Base-by-base conservation (phyloP, 1,140 invertebrate species). In the Magallana angulata region DNA sequence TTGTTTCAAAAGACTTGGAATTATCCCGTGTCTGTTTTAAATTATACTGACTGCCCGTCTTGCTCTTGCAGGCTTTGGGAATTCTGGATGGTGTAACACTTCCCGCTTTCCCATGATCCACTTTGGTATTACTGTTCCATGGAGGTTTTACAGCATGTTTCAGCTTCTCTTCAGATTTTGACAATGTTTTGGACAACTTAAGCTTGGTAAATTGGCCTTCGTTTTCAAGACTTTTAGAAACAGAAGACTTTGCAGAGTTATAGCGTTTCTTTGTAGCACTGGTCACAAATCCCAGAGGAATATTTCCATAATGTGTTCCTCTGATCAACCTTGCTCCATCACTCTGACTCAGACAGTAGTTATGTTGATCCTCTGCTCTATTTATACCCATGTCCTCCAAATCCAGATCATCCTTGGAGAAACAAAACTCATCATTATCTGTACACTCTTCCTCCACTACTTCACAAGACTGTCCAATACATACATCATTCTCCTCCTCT, bases 51-150 rank as follows among this genome's bases (percentile, higher is more conserved):
- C 68, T 71, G 7, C 18, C 24, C 11, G 24, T 30, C 12, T 71
- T 71, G 36, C 8, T 30, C 36, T 71, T 71, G 24, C 8, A 71
- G 24, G 68, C 68, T 71, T 71, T 71, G 24, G 68, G 68, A 7
- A 71, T 71, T 71, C 68, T 71, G 8, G 68, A 30, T 9, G 68
- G 68, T 24, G 68, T 71, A 71, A 71, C 12, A 30, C 36, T 71
- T 30, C 24, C 68, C 30, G 68, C 7, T 24, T 71, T 71, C 68
- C 24, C 24, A 71, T 71, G 68, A 71, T 71, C 68, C 9, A 71
- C 68, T 71, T 71, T 71, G 9, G 68, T 71, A 12, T 71, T 71
- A 8, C 68, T 71, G 24, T 71, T 71, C 68, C 68, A 71, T 18
- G 68, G 68, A 71, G 68, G 68, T 71, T 71, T 71, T 71, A 12